Conservation (phyloP, 2,888 invertebrate species). For the Anarsia innoxiella region DNA sequence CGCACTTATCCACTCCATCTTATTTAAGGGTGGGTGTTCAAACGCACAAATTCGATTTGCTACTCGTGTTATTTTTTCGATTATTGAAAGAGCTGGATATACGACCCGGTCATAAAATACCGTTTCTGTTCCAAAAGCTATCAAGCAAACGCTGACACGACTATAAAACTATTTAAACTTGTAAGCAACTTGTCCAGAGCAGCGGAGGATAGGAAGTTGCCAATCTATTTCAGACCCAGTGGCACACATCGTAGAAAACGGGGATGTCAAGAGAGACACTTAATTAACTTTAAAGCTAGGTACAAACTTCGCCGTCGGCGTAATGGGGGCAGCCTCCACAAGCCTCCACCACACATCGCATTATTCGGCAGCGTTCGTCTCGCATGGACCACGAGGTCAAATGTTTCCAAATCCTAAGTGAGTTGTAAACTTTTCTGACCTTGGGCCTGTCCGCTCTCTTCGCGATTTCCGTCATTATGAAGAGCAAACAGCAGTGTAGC, state of each 20-base stretch:
- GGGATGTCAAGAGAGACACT: slow-evolving; percentile 39
- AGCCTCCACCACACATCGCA: slow-evolving; percentile 36
- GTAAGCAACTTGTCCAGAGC: slow-evolving; percentile 21
- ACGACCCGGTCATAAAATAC: too few species aligned
- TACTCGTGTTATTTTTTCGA: too few species aligned
- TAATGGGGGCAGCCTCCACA: slow-evolving; percentile 20
- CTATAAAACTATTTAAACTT: slow-evolving; percentile 28
- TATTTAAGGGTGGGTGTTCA: too few species aligned
- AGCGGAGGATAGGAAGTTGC: slow-evolving; percentile 27
- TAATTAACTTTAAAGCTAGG: slow-evolving; percentile 63
- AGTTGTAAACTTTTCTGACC: slow-evolving; percentile 50
- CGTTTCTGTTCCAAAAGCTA: too few species aligned
- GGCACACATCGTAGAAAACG: slow-evolving; percentile 41
- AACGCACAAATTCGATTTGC: too few species aligned
- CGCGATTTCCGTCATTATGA: too few species aligned
- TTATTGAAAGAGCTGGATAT: too few species aligned
- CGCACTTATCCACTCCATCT: background rate
- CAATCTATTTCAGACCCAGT: slow-evolving; percentile 37
- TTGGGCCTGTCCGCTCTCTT: too few species aligned
- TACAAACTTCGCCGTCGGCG: slow-evolving; percentile 38
- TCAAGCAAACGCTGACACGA: slow-evolving; percentile 20
- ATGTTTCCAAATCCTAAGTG: slow-evolving; percentile 41
- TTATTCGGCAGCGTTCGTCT: slow-evolving; percentile 39
- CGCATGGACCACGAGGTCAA: slow-evolving; percentile 41
- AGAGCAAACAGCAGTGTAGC: background rate